Percentiles rank a stretch among this genome's conserved stretches.
Conservation (phyloP, 2,888 invertebrate genomes). For the Encarsia formosa region DNA sequence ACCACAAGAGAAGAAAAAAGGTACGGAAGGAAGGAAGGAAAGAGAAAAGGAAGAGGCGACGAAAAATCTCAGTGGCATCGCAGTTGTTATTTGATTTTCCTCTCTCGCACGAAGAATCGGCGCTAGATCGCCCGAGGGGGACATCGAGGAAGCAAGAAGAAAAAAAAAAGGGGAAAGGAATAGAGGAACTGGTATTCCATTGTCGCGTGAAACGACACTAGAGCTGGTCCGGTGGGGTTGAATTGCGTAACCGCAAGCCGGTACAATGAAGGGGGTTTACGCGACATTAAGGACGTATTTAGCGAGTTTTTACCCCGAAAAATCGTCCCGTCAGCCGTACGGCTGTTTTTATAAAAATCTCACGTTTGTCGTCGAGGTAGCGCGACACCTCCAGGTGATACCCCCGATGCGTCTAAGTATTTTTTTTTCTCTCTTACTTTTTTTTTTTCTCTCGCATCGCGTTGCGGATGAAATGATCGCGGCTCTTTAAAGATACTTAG, state of each 20-base stretch:
- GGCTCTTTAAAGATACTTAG: too few species aligned
- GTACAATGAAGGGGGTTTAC: constrained; percentile 9
- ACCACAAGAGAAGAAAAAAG: neutral
- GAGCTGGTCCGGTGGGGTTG: constrained; percentile 7
- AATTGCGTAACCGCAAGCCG: constrained; percentile 35
- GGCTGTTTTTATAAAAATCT: constrained; percentile 6
- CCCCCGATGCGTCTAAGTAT: neutral
- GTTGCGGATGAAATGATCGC: too few species aligned
- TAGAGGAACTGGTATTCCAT: too few species aligned
- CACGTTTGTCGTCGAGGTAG: constrained; percentile 1
- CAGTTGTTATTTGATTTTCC: constrained; percentile 19
- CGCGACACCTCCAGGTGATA: constrained; percentile 15
- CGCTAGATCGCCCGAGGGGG: neutral
- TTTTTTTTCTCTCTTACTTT: neutral
- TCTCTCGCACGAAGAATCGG: neutral
- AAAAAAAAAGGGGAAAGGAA: constrained; percentile 15
- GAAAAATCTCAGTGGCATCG: constrained; percentile 22
- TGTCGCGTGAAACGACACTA: constrained; percentile 4
- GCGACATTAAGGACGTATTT: constrained; percentile 43
- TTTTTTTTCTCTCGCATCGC: neutral
- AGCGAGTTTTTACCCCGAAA: constrained; percentile 34
- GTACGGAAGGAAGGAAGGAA: neutral
- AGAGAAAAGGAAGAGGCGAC: constrained; percentile 12
- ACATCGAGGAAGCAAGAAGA: neutral
- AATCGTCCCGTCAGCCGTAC: neutral